Conservation (phyloP, 2,113 vertebrate genomes). For the Procavia capensis region DNA sequence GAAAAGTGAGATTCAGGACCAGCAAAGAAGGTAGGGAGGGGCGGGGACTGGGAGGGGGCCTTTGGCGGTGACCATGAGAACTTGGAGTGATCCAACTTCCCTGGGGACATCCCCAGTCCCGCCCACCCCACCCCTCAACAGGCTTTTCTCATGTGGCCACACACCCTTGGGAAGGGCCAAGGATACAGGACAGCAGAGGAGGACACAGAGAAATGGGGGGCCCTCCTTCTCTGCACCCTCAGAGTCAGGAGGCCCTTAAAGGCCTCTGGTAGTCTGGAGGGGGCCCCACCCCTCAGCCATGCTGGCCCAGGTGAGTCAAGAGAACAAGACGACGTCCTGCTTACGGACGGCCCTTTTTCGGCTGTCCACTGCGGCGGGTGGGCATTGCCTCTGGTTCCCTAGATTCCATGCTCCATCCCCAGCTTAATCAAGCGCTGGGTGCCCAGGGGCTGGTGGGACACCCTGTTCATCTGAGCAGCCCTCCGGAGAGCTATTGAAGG, state of each 20-base stretch:
- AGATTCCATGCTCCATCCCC: background rate
- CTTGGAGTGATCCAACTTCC: background rate
- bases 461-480: accelerated
- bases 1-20: background rate
- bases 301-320: background rate
- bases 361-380: background rate
- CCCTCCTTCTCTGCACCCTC: background rate
- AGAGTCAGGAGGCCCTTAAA: background rate
- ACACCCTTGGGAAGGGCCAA: background rate
- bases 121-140: background rate
- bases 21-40: no score
- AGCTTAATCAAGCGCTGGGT: no score
- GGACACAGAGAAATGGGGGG: background rate
- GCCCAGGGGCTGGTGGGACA: accelerated
- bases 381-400: background rate
- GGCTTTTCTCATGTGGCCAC: background rate
- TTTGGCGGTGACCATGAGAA: background rate
- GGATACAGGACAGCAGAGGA: accelerated
- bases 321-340: background rate
- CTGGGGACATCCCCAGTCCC: background rate
- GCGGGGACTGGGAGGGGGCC: background rate
- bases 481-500: accelerated
- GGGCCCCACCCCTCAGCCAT: background rate
- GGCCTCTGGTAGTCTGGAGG: background rate
- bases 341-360: background rate